A percentile compares a stretch with the other conserved stretches of the same genome.
Evolutionary conservation across 1,140 invertebrate genomes (phyloP).

Genomic region (Phthorimaea operculella): DNA sequence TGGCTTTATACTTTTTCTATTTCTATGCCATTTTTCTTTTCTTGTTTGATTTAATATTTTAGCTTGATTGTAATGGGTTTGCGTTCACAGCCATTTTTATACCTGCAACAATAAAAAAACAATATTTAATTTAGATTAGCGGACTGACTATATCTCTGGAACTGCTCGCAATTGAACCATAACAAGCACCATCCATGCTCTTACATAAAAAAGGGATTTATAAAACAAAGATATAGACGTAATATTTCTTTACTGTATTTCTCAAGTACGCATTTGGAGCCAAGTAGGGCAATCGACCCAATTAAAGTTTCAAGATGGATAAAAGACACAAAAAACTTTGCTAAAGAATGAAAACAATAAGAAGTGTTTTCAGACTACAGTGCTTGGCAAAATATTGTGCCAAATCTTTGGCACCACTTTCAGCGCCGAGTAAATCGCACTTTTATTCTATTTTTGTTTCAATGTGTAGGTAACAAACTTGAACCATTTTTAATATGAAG

Average conservation of each 20-base stretch:
- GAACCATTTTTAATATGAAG: too few relatives aligned
- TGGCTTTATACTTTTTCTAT: neutral
- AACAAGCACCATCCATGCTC: too few relatives aligned
- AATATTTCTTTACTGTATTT: neutral
- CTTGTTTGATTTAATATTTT: neutral
- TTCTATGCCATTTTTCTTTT: constrained; percentile 1
- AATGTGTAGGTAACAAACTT: too few relatives aligned
- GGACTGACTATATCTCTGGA: too few relatives aligned
- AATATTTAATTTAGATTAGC: too few relatives aligned
- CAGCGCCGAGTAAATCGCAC: neutral
- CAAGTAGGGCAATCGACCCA: constrained; percentile 10
- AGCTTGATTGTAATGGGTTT: neutral
- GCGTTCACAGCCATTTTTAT: constrained; percentile 8
- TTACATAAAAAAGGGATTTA: too few relatives aligned
- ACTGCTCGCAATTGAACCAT: too few relatives aligned
- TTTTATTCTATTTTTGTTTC: too few relatives aligned
- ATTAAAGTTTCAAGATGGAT: constrained; percentile 9
- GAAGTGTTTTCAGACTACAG: neutral
- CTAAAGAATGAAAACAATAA: neutral
- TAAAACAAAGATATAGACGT: too few relatives aligned
- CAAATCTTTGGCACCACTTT: neutral
- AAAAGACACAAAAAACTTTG: neutral
- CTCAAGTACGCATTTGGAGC: neutral
- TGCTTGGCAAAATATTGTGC: neutral
- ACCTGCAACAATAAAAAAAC: constrained; percentile 25